Evolutionary conservation across 2,113 vertebrate genomes (phyloP).

Genomic region (Nothoprocta perdicaria): DNA sequence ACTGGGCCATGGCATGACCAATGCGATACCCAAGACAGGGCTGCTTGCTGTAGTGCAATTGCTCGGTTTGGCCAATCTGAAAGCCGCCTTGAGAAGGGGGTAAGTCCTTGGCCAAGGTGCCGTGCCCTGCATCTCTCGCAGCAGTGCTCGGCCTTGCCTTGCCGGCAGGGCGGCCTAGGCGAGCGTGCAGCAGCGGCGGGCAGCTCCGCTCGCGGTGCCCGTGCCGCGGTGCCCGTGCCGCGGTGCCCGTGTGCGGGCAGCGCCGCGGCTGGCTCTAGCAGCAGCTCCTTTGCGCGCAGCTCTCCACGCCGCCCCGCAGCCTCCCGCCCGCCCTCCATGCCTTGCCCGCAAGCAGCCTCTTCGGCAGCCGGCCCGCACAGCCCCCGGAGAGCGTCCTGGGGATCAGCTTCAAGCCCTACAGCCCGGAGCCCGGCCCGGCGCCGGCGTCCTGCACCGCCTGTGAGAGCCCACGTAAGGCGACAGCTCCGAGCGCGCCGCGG

Average conservation of each 20-base stretch:
- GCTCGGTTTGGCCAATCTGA: neutral
- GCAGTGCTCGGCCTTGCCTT: rapidly evolving
- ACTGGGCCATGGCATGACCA: slow-evolving; percentile 27
- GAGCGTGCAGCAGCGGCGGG: neutral
- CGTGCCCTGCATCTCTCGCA: rapidly evolving
- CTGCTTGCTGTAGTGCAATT: neutral
- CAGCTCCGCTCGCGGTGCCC: too few relatives aligned
- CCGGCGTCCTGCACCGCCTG: neutral
- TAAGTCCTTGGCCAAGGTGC: neutral
- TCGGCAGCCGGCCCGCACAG: neutral
- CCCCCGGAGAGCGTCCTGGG: slow-evolving; percentile 31
- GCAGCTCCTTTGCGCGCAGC: neutral
- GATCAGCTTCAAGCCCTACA: slow-evolving; percentile 57
- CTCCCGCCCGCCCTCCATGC: slow-evolving; percentile 13
- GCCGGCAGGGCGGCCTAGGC: rapidly evolving
- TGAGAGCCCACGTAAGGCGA: slow-evolving; percentile 61
- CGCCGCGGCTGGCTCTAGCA: neutral
- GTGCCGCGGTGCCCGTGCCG: rapidly evolving
- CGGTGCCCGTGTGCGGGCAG: rapidly evolving
- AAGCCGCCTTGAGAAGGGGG: neutral
- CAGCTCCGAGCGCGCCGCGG: neutral
- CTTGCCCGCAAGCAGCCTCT: slow-evolving; percentile 2
- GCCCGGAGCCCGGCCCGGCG: neutral
- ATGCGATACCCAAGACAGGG: neutral
- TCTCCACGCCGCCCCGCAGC: slow-evolving; percentile 11